Conservation (phyloP, 92 coral and sea anemone species). For the Palythoa caribaeorum region DNA sequence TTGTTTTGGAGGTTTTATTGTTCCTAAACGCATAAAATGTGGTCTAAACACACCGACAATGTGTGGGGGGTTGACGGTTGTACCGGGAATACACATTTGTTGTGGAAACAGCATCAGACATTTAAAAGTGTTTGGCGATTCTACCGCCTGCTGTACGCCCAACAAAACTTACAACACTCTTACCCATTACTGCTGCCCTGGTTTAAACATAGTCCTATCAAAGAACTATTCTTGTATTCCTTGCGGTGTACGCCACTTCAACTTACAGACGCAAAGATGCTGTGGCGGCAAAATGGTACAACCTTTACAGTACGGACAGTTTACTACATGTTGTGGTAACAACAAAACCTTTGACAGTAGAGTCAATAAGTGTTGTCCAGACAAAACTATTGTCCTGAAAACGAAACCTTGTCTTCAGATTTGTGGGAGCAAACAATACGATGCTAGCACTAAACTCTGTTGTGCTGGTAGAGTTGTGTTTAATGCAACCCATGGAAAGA, state of each 20-base stretch:
- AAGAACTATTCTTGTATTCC: constrained; percentile 32
- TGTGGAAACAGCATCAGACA: constrained; percentile 33
- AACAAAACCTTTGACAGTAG: constrained; percentile 1
- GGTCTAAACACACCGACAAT: not conserved
- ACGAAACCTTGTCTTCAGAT: constrained; percentile 2
- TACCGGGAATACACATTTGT: constrained; percentile 16
- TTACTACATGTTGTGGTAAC: constrained; percentile 19
- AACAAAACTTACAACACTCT: constrained; percentile 25
- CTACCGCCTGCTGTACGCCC: constrained; percentile 17
- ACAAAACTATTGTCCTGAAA: constrained; percentile 14
- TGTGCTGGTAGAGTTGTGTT: constrained; percentile 28
- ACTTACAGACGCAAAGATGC: constrained; percentile 24
- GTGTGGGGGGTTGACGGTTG: constrained; percentile 7
- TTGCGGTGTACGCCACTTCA: constrained; percentile 26
- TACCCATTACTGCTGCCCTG: constrained; percentile 33
- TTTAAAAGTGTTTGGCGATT: not conserved
- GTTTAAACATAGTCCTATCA: not conserved
- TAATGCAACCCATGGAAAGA: constrained; percentile 7
- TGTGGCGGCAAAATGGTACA: constrained; percentile 25
- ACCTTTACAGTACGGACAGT: not conserved
- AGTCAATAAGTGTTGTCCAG: constrained; percentile 24
- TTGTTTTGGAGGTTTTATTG: constrained; percentile 13
- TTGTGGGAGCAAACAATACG: constrained; percentile 3
- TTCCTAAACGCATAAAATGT: not conserved
- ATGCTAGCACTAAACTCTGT: not conserved